Percentiles rank a stretch among this genome's conserved stretches.
These are phyloP conservation scores for Salvelinus alpinus DNA, from an alignment of 2,113 vertebrate genomes.

Conservation along the genomic window DNA sequence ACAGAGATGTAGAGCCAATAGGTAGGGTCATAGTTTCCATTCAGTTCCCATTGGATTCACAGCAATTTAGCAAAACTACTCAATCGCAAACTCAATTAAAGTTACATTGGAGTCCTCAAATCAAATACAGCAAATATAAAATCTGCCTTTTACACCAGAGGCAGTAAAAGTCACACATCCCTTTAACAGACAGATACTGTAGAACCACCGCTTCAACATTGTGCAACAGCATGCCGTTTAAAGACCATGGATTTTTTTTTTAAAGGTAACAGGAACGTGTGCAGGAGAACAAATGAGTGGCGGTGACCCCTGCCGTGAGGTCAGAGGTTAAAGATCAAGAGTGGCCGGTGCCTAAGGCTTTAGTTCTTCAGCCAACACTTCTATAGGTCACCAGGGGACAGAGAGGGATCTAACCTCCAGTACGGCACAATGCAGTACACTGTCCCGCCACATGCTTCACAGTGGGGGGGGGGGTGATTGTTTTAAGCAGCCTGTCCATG, in stretches of 20 bases:
- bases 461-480: slow-evolving; percentile 32
- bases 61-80: slow-evolving; percentile 36
- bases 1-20: neutral
- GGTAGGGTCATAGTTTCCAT: slow-evolving; percentile 62
- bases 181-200: slow-evolving; percentile 2
- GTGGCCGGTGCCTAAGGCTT: slow-evolving; percentile 5
- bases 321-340: slow-evolving; percentile 19
- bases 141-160: neutral
- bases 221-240: neutral
- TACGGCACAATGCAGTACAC: slow-evolving; percentile 21
- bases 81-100: slow-evolving; percentile 41
- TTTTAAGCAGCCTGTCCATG: slow-evolving; percentile 24
- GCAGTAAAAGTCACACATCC: slow-evolving; percentile 30
- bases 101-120: slow-evolving; percentile 16
- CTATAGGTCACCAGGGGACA: slow-evolving; percentile 30
- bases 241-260: slow-evolving; percentile 2
- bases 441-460: slow-evolving; percentile 22
- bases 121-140: slow-evolving; percentile 26
- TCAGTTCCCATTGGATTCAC: slow-evolving; percentile 11
- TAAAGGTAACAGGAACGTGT: neutral
- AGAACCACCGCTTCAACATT: neutral
- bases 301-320: slow-evolving; percentile 17
- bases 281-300: slow-evolving; percentile 24
- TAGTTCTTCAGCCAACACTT: slow-evolving; percentile 9
- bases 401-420: slow-evolving; percentile 30